Evolutionary conservation across 1,140 invertebrate species (phyloP).

Genomic region (Dreissena polymorpha): DNA sequence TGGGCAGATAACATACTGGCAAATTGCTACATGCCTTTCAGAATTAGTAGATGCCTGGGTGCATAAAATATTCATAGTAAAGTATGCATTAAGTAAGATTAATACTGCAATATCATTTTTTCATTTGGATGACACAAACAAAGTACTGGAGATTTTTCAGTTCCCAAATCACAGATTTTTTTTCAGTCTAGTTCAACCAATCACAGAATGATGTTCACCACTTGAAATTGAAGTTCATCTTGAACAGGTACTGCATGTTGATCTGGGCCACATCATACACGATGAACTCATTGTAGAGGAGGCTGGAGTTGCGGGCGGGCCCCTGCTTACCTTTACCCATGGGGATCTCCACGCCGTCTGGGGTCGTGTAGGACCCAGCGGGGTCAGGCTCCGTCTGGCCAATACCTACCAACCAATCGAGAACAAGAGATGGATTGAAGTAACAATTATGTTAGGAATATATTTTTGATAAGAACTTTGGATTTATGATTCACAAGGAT

Average conservation of each 20-base stretch:
- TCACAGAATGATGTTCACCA: constrained; percentile 60
- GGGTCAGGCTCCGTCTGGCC: constrained; percentile 76
- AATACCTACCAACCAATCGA: constrained; percentile 63
- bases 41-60: too few species aligned
- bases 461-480: neutral
- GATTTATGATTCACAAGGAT: too few species aligned
- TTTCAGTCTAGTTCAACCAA: too few species aligned
- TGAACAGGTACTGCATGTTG: constrained; percentile 78
- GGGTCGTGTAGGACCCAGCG: constrained; percentile 54
- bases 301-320: constrained; percentile 64
- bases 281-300: constrained; percentile 81
- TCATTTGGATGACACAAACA: too few species aligned
- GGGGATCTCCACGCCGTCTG: constrained; percentile 76
- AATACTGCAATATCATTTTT: too few species aligned
- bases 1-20: too few species aligned
- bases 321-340: constrained; percentile 72
- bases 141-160: too few species aligned
- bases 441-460: neutral
- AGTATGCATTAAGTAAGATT: too few species aligned
- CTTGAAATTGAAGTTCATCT: constrained; percentile 78
- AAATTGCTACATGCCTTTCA: too few species aligned
- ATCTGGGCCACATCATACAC: constrained; percentile 80
- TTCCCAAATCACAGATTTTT: too few species aligned
- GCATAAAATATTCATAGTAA: too few species aligned
- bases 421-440: neutral